Base-by-base conservation (phyloP, 1,140 invertebrate genomes). In the Cepaea nemoralis region DNA sequence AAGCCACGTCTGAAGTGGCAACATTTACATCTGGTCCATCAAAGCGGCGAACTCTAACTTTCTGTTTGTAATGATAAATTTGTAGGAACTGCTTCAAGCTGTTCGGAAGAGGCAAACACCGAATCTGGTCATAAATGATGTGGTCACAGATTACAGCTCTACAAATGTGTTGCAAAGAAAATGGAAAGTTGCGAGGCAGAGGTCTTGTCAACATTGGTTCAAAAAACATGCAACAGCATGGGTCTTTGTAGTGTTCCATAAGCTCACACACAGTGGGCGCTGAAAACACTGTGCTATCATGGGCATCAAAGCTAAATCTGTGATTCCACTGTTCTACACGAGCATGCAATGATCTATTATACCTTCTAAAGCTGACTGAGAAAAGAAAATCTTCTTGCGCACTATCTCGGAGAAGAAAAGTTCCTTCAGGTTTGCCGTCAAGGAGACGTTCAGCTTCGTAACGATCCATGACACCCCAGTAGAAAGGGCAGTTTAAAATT, bases 361-460 rank as follows among this genome's bases (percentile, higher is more conserved):
- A 99, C 86, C 98, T 97, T 40, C 97, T 94, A 93, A 99, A 99
- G 89, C 97, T 98, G 70, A 99, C 98, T 37, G 96, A 98, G 92
- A 99, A 99, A 48, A 99, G 93, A 92, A 98, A 99, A 90, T 99
- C 98, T 90, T 99, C 97, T 92, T 99, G 98, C 0, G 97, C 97
- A 14, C 97, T 98, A 91, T 99, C 98, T 63, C 98, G 93, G 31
- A 99, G 92, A 39, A 99, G 92, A 91, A 99, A 99, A 10, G 98
- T 99, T 45, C 97, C 98, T 92, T 99, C 98, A 0, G 96, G 95
- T 91, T 97, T 97, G 76, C 96, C 96, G 81, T 99, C 97, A 19
- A 99, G 92, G 14, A 99, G 92, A 75, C 95, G 93, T 92, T 99
- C 98, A 0, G 98, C 98, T 92, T 99, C 97, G 89, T 98, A 99